These are phyloP conservation scores for Ganaspis brasiliensis DNA, from an alignment of 2,888 invertebrate genomes.

Conservation along the genomic window DNA sequence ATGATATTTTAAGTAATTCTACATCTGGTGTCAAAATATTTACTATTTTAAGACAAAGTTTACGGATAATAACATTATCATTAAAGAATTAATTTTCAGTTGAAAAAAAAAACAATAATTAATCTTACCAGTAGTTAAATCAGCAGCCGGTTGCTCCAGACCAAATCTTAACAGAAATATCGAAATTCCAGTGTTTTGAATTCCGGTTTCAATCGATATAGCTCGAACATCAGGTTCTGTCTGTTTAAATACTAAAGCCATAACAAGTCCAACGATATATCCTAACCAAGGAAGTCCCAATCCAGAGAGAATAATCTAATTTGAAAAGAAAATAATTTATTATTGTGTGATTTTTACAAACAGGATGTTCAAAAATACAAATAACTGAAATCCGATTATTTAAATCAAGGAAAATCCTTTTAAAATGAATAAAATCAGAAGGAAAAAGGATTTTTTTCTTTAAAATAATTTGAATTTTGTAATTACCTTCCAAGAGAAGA, in stretches of 20 bases:
- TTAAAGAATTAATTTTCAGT: too few species aligned
- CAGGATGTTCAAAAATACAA: too few species aligned
- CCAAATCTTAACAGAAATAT: constrained; percentile 93
- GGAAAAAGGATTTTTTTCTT: too few species aligned
- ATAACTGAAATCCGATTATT: too few species aligned
- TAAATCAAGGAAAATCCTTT: too few species aligned
- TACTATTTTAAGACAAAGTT: too few species aligned
- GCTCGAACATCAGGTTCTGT: constrained; percentile 88
- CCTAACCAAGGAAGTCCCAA: constrained; percentile 92
- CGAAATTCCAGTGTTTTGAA: constrained; percentile 96
- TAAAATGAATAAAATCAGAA: too few species aligned
- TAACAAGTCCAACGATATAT: constrained; percentile 86
- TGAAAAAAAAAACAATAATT: constrained; percentile 27
- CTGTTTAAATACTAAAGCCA: constrained; percentile 85
- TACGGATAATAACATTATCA: too few species aligned
- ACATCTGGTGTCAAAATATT: too few species aligned
- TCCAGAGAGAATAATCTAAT: constrained; percentile 89
- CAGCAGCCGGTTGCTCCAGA: constrained; percentile 92
- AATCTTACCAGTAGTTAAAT: constrained; percentile 89
- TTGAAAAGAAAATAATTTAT: constrained; percentile 64
- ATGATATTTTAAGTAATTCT: too few species aligned
- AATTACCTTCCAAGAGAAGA: constrained; percentile 93
- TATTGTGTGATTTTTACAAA: neutral
- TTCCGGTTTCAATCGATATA: constrained; percentile 95
- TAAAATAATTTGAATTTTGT: constrained; percentile 61